Base-by-base conservation (phyloP, 35 echinoderm and acorn worm genomes). In the Holothuria glaberrima region DNA sequence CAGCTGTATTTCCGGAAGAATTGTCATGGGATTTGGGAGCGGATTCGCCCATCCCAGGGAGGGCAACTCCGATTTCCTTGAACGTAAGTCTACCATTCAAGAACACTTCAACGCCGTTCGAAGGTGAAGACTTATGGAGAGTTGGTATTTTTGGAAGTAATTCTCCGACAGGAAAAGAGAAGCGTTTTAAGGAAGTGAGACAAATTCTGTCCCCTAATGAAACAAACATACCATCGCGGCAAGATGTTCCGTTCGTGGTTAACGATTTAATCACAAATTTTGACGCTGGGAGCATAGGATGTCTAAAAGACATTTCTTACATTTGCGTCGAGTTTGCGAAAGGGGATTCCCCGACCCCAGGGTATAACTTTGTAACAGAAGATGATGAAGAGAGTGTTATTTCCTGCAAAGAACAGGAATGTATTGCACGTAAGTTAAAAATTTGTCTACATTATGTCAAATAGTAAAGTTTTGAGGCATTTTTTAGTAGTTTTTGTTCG, bases 201-300 rank as follows among this genome's bases (percentile, higher is more conserved):
- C n/a, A 78, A 24, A 78, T 78, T 26, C 21, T 78, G 5, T 48
- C 74, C 4, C 44, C 44, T 12, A 27, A 35, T 27, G 50, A 50
- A 2, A 12, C 74, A 3, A 78, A 52, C 13, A 52, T 48, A n/a
- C 33, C 74, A 29, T 78, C 29, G 24, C 27, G 38, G 50, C 44
- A 41, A 19, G 41, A 78, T 19, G n/a, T 35, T 21, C 74, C 74
- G 5, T 78, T 78, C 21, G 21, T 56, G 21, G 50, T 29, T 13
- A 28, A 52, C 14, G 41, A 48, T 25, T 52, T 78, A 25, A 4
- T 9, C 38, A 78, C 74, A 6, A 78, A 78, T 48, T 78, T 78
- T 78, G 74, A 78, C 20, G 50, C 50, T 12, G 71, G 71, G 0
- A 75, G 71, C 19, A 75, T 75, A 75, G 71, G 71, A 75, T 75